Percentiles rank a stretch among this genome's conserved stretches.
phyloP scores from a whole-genome alignment of 2,113 vertebrate species.

The Podarcis muralis region DNA sequence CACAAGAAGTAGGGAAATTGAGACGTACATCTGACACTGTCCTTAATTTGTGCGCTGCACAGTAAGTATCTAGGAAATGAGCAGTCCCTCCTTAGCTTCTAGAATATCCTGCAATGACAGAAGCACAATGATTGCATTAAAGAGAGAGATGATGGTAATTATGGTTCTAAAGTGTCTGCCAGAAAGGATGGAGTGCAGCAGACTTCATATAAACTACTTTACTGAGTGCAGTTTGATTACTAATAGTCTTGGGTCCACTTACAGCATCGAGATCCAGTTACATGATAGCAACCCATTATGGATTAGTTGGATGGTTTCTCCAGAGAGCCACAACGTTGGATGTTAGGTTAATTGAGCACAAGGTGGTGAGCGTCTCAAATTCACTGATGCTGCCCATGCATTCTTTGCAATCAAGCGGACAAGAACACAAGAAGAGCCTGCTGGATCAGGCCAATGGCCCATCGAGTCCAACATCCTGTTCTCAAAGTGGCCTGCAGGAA shows the following conservation, averaged over 20 bases:
- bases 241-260: background rate
- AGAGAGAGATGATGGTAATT: slow-evolving; percentile 37
- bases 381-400: background rate
- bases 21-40: slow-evolving; percentile 8
- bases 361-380: background rate
- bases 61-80: slow-evolving; percentile 38
- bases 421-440: too few relatives aligned
- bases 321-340: background rate
- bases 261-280: slow-evolving; percentile 35
- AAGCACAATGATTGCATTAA: slow-evolving; percentile 42
- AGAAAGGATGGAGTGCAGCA: slow-evolving; percentile 32
- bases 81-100: slow-evolving; percentile 8
- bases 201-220: slow-evolving; percentile 39
- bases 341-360: background rate
- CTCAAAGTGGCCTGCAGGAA: too few relatives aligned
- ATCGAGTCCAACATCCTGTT: too few relatives aligned
- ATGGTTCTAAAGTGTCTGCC: slow-evolving; percentile 42
- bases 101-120: slow-evolving; percentile 46
- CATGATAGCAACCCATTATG: slow-evolving; percentile 18
- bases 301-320: slow-evolving; percentile 19
- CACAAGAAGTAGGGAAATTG: slow-evolving; percentile 26
- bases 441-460: too few relatives aligned
- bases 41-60: slow-evolving; percentile 18
- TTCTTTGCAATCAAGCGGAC: background rate
- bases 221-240: slow-evolving; percentile 10